Evolutionary conservation across 2,797 vertebrate species (phyloP).

Genomic region (Poecilia picta): DNA sequence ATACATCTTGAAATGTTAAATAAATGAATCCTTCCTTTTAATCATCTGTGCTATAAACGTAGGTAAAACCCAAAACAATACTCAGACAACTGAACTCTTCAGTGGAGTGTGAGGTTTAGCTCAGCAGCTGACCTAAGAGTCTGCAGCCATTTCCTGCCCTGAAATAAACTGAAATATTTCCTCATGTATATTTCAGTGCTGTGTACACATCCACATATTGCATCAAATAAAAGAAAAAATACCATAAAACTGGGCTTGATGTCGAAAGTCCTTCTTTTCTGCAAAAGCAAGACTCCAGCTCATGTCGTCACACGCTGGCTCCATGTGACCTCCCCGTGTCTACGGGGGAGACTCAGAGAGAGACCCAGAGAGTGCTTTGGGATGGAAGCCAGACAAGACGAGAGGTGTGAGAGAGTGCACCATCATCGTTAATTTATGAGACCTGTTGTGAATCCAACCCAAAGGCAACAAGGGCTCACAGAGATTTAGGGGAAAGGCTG

Average conservation of each 20-base stretch:
- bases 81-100: not conserved
- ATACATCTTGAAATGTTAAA: not conserved
- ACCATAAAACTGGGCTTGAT: not conserved
- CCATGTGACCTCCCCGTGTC: constrained; percentile 61
- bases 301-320: constrained; percentile 57
- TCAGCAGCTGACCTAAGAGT: constrained; percentile 6
- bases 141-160: not conserved
- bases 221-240: not conserved
- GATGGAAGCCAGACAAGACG: constrained; percentile 51
- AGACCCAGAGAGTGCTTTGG: constrained; percentile 47
- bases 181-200: not conserved
- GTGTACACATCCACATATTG: not conserved
- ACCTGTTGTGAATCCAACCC: constrained; percentile 57
- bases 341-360: constrained; percentile 32
- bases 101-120: not conserved
- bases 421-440: constrained; percentile 75
- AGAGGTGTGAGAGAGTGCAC: constrained; percentile 59
- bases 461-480: constrained; percentile 37
- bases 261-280: not conserved
- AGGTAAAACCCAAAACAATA: not conserved
- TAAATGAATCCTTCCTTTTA: not conserved
- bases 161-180: not conserved
- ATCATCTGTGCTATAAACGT: not conserved
- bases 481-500: constrained; percentile 35
- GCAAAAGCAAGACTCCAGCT: not conserved